phyloP scores from a whole-genome alignment of 2,113 vertebrate genomes.

The Caranx ignobilis region DNA sequence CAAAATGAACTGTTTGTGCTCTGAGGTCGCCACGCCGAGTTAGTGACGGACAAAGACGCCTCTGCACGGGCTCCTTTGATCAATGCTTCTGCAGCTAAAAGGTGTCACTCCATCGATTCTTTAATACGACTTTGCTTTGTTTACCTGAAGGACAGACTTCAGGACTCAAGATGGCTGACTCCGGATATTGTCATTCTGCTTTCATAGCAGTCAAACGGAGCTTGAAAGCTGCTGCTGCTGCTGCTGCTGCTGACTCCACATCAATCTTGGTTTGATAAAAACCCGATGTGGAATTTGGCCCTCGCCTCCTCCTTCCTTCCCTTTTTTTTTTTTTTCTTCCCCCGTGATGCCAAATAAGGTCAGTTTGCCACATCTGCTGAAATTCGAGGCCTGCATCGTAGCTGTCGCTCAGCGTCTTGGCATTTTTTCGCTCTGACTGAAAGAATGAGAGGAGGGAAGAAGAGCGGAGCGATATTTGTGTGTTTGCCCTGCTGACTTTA shows the following conservation, averaged over 20 bases:
- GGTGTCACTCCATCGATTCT: neutral
- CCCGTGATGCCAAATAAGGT: conserved; percentile 77
- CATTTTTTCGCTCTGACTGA: conserved; percentile 26
- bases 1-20: conserved; percentile 66
- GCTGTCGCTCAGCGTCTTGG: conserved; percentile 21
- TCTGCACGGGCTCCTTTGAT: neutral
- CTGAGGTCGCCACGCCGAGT: conserved; percentile 4
- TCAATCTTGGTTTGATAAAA: conserved; percentile 72
- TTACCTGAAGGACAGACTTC: conserved; percentile 1
- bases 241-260: conserved; percentile 52
- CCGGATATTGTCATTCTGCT: conserved; percentile 14
- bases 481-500: conserved; percentile 35
- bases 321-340: conserved; percentile 28
- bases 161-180: conserved; percentile 37
- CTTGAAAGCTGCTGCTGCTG: conserved; percentile 28
- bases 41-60: conserved; percentile 28
- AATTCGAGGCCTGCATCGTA: conserved; percentile 33
- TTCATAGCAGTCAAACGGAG: neutral
- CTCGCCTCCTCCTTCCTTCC: conserved; percentile 56
- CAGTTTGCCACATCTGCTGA: conserved; percentile 68
- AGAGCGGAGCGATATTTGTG: conserved; percentile 10
- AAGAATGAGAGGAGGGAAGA: conserved; percentile 20
- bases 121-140: neutral
- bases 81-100: neutral
- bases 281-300: conserved; percentile 78